Percentiles rank a stretch among this genome's conserved stretches.
phyloP scores from a whole-genome alignment of 2,113 vertebrate genomes.

The Propithecus coquereli region DNA sequence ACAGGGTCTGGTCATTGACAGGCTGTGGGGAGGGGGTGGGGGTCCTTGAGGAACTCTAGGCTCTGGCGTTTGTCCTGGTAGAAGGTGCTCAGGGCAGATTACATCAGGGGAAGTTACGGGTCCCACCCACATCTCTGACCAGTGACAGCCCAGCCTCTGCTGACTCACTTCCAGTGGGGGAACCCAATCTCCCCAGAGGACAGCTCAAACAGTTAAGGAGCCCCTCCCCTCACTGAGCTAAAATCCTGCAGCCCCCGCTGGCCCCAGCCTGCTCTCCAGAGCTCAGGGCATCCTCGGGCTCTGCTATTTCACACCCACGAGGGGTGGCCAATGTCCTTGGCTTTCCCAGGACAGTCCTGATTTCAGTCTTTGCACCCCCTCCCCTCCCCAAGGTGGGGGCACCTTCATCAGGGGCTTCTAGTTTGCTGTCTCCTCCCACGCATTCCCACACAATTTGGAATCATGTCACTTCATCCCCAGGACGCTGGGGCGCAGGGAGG shows the following conservation, averaged over 20 bases:
- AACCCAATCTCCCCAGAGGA: neutral
- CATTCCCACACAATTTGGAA: neutral
- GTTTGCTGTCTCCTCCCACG: neutral
- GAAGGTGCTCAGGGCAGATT: neutral
- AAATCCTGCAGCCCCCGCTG: neutral
- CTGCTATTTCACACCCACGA: rapidly evolving
- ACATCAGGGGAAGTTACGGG: too few relatives aligned
- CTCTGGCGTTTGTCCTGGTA: neutral
- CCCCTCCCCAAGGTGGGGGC: neutral
- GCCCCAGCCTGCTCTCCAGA: neutral
- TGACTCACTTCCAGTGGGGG: neutral
- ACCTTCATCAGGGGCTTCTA: neutral
- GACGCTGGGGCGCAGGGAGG: neutral
- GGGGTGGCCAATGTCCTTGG: neutral
- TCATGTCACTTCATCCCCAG: neutral
- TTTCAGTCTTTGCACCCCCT: neutral
- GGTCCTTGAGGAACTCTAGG: neutral
- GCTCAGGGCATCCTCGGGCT: neutral
- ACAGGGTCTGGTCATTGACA: neutral
- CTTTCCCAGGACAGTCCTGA: neutral
- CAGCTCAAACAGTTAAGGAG: neutral
- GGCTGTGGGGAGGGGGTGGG: neutral
- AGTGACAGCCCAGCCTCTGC: neutral
- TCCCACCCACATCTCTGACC: neutral
- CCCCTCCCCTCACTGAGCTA: neutral